Evolutionary conservation across 2,888 invertebrate species (phyloP), one percentile per base, ranked within the genome.

Genomic region (Dioctria linearis): DNA sequence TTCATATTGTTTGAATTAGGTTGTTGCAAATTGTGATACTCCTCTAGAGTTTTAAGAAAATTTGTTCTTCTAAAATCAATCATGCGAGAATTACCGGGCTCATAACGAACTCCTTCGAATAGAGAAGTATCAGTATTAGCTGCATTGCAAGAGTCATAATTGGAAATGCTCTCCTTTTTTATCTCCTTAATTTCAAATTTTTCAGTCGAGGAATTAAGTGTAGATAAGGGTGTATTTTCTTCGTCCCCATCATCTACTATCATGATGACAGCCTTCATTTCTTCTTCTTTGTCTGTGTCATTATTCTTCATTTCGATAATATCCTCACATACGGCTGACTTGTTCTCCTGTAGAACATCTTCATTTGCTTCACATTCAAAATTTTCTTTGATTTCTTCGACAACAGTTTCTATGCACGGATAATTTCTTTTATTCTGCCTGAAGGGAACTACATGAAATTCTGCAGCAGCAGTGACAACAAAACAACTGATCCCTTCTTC

Each of bases 51-150:
- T 39, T 86, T 87, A 46, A 87, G 87, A 78, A 87, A 87, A 0
- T 88, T 86, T 65, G 88, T 87, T 3, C 87, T 85, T 66, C 88
- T 86, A 59, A 87, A 86, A 81, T 88, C 89, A 40, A 88, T 85
- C 81, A 88, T 88, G 0, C 88, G 86, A 78, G 89, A 88, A 61
- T 86, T 84, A 5, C 86, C 85, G 80, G 89, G 89, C 80, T 87
- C 83, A 85, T 87, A 87, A 3, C 84, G 83, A 81, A 85, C 86
- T 46, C 40, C 42, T 66, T 4, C n/a, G 13, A 11, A 63, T 40
- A 65, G 11, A 13, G 11, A 13, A 13, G 8, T 63, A 6, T 73
- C 42, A 8, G 13, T 57, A 13, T 59, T 42, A 13, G 39, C 57
- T 40, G 42, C 42, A 8, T 40, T 3, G 8, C 57, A 42, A 57